Conservation (phyloP, 1,140 invertebrate species). For the Sarcophaga peregrina region DNA sequence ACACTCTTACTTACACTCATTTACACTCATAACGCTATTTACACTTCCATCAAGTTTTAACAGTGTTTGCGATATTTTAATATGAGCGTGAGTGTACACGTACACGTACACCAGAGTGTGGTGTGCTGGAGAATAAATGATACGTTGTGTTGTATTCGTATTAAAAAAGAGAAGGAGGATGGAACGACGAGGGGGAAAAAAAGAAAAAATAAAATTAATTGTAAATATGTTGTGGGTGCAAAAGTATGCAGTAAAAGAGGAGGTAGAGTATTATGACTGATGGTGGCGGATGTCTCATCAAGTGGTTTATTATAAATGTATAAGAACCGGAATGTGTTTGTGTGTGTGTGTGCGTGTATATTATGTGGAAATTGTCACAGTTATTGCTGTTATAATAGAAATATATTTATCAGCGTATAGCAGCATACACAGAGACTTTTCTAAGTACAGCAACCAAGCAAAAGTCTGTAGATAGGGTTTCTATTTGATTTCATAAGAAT, state of each 20-base stretch:
- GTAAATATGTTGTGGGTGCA: neutral
- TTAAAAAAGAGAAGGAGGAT: too few relatives aligned
- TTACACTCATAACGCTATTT: too few relatives aligned
- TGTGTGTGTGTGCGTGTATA: too few relatives aligned
- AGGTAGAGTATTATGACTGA: neutral
- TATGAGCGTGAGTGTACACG: neutral
- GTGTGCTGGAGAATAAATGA: neutral
- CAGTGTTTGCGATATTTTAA: too few relatives aligned
- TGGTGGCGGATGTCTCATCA: slow-evolving; percentile 4
- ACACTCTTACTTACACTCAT: too few relatives aligned
- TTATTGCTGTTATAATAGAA: too few relatives aligned
- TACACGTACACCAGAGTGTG: neutral
- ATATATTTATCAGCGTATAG: too few relatives aligned
- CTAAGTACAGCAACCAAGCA: neutral
- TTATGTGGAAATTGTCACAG: too few relatives aligned
- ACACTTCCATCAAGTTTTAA: too few relatives aligned
- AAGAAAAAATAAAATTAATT: neutral
- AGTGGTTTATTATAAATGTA: neutral
- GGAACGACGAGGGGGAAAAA: neutral
- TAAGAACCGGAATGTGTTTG: neutral
- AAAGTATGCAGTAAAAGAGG: too few relatives aligned
- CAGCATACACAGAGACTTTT: neutral
- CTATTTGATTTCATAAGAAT: neutral
- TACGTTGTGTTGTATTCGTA: neutral
- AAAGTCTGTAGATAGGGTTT: neutral